Evolutionary conservation across 2,797 vertebrate genomes (phyloP).

Genomic region (Sardinella longiceps): DNA sequence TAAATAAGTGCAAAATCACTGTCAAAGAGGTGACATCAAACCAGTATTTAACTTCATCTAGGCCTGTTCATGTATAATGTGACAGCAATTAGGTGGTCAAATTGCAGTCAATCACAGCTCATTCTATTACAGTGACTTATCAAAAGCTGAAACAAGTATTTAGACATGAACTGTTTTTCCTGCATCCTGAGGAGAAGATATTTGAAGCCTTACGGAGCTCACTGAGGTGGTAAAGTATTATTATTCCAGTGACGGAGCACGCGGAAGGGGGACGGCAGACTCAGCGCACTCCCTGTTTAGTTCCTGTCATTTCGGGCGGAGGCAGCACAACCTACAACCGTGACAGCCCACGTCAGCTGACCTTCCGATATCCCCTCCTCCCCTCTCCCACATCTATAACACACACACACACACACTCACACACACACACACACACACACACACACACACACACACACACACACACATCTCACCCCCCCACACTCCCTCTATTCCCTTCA

Average conservation of each 20-base stretch:
- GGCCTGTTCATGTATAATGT: background rate
- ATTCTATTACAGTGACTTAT: background rate
- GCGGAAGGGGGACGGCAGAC: background rate
- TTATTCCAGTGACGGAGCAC: background rate
- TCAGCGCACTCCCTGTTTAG: background rate
- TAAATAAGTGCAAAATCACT: background rate
- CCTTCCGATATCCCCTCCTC: background rate
- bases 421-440: background rate
- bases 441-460: background rate
- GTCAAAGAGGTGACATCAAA: background rate
- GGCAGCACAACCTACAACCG: background rate
- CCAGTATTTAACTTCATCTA: background rate
- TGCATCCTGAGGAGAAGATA: background rate
- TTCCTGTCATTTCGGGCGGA: background rate
- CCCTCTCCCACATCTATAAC: background rate
- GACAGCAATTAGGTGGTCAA: background rate
- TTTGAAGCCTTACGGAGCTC: background rate
- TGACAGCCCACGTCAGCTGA: constrained; percentile 29
- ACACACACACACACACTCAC: background rate
- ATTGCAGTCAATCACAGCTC: background rate
- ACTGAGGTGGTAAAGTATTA: background rate
- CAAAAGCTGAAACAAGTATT: background rate
- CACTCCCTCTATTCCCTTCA: background rate
- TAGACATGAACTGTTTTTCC: background rate
- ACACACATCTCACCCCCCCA: background rate